phyloP scores from a whole-genome alignment of 2,797 vertebrate species.

The Eospalax fontanierii region DNA sequence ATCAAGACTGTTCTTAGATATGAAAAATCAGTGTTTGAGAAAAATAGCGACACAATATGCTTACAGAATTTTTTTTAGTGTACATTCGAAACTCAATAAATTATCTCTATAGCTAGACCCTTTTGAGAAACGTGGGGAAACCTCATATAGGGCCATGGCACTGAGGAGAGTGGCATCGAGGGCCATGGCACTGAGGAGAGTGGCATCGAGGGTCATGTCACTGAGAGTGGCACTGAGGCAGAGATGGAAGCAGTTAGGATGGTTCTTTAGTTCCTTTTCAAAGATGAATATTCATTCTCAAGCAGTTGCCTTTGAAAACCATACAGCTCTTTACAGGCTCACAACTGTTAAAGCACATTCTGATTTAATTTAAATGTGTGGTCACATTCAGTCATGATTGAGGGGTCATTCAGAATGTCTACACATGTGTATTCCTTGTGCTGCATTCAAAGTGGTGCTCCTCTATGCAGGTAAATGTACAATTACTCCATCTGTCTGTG shows the following conservation, averaged over 20 bases:
- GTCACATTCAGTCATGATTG: not conserved
- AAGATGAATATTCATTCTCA: constrained; percentile 67
- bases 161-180: constrained; percentile 51
- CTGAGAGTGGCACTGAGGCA: constrained; percentile 33
- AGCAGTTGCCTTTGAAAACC: constrained; percentile 43
- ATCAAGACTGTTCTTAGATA: not conserved
- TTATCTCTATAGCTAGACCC: not conserved
- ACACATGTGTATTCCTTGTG: no score
- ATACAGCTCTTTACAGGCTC: constrained; percentile 11
- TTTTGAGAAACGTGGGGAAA: constrained; percentile 1
- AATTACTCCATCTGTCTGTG: not conserved
- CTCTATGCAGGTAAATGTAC: not conserved
- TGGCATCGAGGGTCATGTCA: constrained; percentile 44
- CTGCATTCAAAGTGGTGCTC: not conserved
- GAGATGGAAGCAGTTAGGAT: not conserved
- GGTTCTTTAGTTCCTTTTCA: constrained; percentile 35
- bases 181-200: not conserved
- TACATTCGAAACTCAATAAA: not conserved
- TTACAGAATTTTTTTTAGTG: not conserved
- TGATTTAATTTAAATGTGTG: not conserved
- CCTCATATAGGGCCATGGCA: not conserved
- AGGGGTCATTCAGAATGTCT: not conserved
- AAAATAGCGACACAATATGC: not conserved
- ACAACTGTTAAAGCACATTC: constrained; percentile 16
- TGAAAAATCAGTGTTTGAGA: constrained; percentile 13